Conservation (phyloP, 2,888 invertebrate species). For the Holacanthella duospinosa region DNA sequence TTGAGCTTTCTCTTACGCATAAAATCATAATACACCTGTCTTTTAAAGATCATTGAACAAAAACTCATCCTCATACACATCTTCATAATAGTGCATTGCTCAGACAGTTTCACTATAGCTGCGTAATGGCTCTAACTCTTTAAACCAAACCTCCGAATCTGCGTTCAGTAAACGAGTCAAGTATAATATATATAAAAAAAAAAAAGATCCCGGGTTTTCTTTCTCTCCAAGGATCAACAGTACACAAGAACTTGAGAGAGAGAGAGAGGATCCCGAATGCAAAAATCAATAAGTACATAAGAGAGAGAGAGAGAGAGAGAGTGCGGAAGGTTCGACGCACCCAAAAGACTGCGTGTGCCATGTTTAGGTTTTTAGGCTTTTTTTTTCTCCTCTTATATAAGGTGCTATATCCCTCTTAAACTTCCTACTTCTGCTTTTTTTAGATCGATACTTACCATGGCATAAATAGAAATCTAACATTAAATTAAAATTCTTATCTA, state of each 20-base stretch:
- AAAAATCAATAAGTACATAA: not conserved
- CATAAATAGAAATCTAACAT: not conserved
- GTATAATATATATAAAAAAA: too few species aligned
- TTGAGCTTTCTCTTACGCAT: too few species aligned
- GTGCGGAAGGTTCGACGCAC: not conserved
- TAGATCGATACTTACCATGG: not conserved
- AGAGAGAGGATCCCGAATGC: not conserved
- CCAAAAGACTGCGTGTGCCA: not conserved
- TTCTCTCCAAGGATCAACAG: not conserved
- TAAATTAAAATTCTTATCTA: not conserved
- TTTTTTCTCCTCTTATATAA: too few species aligned
- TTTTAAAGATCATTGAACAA: too few species aligned
- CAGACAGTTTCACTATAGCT: too few species aligned
- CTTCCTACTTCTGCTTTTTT: not conserved
- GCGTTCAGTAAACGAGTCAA: not conserved
- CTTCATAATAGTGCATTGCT: too few species aligned
- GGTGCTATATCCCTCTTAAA: not conserved
- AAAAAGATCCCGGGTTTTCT: not conserved
- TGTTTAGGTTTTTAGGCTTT: conserved; percentile 1
- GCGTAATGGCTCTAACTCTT: not conserved
- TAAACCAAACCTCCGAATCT: not conserved
- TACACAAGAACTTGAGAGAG: not conserved
- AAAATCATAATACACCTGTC: too few species aligned
- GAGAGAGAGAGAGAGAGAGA: not conserved
- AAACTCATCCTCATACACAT: too few species aligned